These are phyloP conservation scores for human DNA, from an alignment of 2,113 vertebrate genomes.

Conservation along the genomic window DNA sequence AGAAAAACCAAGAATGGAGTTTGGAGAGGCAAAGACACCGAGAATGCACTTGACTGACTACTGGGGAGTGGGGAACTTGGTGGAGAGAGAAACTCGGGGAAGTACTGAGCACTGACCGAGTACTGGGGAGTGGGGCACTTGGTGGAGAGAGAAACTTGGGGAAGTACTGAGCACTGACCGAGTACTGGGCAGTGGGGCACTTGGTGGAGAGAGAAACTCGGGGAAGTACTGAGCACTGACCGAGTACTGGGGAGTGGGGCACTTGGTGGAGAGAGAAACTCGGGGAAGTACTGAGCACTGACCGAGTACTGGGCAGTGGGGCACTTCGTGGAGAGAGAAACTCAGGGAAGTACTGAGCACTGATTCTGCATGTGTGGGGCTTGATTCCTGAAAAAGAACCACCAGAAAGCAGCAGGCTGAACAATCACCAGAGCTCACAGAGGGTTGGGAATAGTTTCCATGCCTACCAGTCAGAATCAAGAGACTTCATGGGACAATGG, in stretches of 20 bases:
- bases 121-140: accelerated
- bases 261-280: neutral
- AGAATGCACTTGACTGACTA: accelerated
- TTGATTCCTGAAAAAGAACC: neutral
- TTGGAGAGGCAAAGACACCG: neutral
- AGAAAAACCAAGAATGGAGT: neutral
- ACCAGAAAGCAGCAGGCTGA: neutral
- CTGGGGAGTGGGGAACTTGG: accelerated
- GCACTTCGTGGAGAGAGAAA: too few relatives aligned
- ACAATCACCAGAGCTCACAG: neutral
- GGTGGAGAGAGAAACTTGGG: too few relatives aligned
- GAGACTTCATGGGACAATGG: neutral
- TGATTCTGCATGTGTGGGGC: neutral
- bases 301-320: too few relatives aligned
- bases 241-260: neutral
- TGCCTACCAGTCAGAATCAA: neutral
- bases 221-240: too few relatives aligned
- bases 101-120: neutral
- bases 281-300: too few relatives aligned
- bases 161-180: too few relatives aligned
- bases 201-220: too few relatives aligned
- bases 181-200: too few relatives aligned
- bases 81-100: too few relatives aligned
- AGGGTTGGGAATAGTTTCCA: neutral
- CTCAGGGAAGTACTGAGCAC: neutral